A percentile compares a stretch with the other conserved stretches of the same genome.
Evolutionary conservation across 2,797 vertebrate species (phyloP).

Genomic region (Rhinogobio ventralis): DNA sequence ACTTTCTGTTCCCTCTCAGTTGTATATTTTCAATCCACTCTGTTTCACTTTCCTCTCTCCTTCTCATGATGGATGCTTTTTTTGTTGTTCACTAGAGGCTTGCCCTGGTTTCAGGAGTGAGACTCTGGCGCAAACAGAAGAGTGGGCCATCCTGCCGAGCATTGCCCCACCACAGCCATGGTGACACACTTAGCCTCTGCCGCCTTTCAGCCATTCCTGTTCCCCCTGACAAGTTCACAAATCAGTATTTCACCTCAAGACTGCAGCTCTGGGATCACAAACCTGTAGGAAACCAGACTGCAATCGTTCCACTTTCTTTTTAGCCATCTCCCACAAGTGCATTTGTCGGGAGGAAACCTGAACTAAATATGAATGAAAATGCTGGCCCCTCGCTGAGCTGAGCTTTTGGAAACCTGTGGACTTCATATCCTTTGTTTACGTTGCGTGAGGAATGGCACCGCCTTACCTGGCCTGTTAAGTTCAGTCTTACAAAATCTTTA

Average conservation of each 20-base stretch:
- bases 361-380: slow-evolving; percentile 29
- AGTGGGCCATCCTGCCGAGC: slow-evolving; percentile 72
- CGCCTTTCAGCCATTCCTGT: slow-evolving; percentile 41
- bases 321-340: slow-evolving; percentile 22
- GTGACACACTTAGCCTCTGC: slow-evolving; percentile 78
- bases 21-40: slow-evolving; percentile 74
- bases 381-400: slow-evolving; percentile 65
- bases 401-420: slow-evolving; percentile 64
- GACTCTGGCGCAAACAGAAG: slow-evolving; percentile 71
- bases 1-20: slow-evolving; percentile 64
- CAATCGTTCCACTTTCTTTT: slow-evolving; percentile 25
- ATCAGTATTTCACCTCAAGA: slow-evolving; percentile 67
- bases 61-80: slow-evolving; percentile 74
- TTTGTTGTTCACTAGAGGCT: slow-evolving; percentile 80
- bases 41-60: slow-evolving; percentile 60
- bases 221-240: slow-evolving; percentile 54
- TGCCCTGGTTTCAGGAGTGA: slow-evolving; percentile 82
- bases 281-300: slow-evolving; percentile 69
- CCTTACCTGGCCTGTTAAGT: slow-evolving; percentile 77
- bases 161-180: slow-evolving; percentile 71
- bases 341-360: slow-evolving; percentile 6
- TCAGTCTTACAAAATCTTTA: slow-evolving; percentile 78
- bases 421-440: slow-evolving; percentile 78
- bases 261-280: slow-evolving; percentile 67
- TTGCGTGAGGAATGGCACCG: slow-evolving; percentile 70